phyloP scores from a whole-genome alignment of 2,888 invertebrate genomes.

The Criorhina ranunculi region DNA sequence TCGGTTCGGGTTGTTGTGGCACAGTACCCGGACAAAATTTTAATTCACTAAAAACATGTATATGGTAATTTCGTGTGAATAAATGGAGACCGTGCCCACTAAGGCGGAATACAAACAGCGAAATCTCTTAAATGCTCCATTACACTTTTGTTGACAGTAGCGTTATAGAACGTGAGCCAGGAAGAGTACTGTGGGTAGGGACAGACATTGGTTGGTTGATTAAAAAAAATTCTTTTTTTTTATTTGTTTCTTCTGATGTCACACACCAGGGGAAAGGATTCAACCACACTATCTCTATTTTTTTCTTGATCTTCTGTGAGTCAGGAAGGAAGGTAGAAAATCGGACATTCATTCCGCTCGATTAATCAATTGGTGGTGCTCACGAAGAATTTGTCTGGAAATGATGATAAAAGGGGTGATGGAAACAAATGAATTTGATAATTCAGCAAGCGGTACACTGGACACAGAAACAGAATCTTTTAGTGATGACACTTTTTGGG shows the following conservation, averaged over 20 bases:
- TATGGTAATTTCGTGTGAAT: conserved; percentile 74
- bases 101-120: conserved; percentile 65
- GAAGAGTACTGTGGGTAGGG: not conserved
- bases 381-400: conserved; percentile 47
- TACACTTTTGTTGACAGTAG: conserved; percentile 65
- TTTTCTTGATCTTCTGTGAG: conserved; percentile 40
- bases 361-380: conserved; percentile 35
- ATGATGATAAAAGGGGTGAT: conserved; percentile 44
- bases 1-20: conserved; percentile 28
- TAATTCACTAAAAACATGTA: conserved; percentile 72
- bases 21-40: conserved; percentile 55
- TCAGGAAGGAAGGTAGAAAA: conserved; percentile 29
- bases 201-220: conserved; percentile 29
- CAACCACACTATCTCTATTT: conserved; percentile 12
- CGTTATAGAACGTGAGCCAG: not conserved
- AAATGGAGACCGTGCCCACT: conserved; percentile 66
- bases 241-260: conserved; percentile 30
- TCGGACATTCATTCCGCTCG: conserved; percentile 51
- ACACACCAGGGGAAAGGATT: conserved; percentile 41
- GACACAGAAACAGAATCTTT: conserved; percentile 10
- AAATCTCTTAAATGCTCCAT: conserved; percentile 71
- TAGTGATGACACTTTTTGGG: not conserved
- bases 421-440: conserved; percentile 52
- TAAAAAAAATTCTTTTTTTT: conserved; percentile 14
- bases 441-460: conserved; percentile 17